Evolutionary conservation across 2,888 invertebrate genomes (phyloP).

Genomic region (Falcaria lacertinaria): DNA sequence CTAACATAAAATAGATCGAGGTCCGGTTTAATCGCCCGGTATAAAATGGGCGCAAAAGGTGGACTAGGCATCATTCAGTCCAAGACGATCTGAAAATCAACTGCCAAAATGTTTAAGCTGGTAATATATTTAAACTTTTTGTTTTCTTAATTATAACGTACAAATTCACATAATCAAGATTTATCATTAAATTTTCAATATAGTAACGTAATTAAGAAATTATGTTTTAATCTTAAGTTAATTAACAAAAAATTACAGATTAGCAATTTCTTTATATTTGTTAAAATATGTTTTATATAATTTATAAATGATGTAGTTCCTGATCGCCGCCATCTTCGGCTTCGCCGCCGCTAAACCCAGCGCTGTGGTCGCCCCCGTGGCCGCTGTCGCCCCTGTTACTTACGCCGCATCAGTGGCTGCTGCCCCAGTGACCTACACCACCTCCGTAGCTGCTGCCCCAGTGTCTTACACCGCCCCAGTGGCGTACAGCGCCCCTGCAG

Average conservation of each 20-base stretch:
- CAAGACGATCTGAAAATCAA: slow-evolving; percentile 22
- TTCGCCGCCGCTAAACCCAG: slow-evolving; percentile 18
- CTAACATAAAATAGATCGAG: not conserved
- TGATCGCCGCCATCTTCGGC: slow-evolving; percentile 15
- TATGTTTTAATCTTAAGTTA: too few species aligned
- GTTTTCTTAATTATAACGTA: not conserved
- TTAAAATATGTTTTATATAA: not conserved
- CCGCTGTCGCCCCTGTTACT: slow-evolving; percentile 5
- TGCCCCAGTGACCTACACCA: slow-evolving; percentile 6
- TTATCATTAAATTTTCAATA: too few species aligned
- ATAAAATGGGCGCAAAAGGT: slow-evolving; percentile 24
- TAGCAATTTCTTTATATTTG: too few species aligned
- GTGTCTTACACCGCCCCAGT: slow-evolving; percentile 5
- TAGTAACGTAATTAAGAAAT: too few species aligned
- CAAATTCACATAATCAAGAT: not conserved
- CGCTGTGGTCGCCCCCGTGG: slow-evolving; percentile 5
- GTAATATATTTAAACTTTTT: too few species aligned
- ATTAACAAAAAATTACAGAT: too few species aligned
- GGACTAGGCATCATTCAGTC: slow-evolving; percentile 23
- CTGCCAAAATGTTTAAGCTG: slow-evolving; percentile 23
- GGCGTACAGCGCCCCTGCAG: not conserved
- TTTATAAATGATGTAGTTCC: not conserved
- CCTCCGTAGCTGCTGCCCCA: slow-evolving; percentile 3
- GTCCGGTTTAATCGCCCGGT: slow-evolving; percentile 23
- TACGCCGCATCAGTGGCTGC: slow-evolving; percentile 4